These are phyloP conservation scores for Ceraclea dissimilis DNA, from an alignment of 2,888 invertebrate genomes.

Conservation along the genomic window DNA sequence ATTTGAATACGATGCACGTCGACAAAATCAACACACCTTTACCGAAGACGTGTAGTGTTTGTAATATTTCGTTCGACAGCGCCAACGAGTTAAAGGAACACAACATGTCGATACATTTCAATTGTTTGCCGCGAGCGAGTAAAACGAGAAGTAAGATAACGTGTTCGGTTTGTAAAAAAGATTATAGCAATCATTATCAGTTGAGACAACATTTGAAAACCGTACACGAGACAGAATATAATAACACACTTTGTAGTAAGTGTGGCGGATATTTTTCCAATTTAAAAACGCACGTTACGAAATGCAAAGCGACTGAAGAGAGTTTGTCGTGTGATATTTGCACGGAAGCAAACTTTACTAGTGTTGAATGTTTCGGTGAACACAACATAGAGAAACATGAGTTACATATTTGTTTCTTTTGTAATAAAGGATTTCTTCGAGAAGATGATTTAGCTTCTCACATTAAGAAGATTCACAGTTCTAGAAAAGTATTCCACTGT, in stretches of 20 bases:
- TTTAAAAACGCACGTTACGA: background rate
- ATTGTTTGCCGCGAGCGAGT: background rate
- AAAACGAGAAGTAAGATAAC: background rate
- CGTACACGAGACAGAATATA: conserved; percentile 2
- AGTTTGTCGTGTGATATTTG: conserved; percentile 9
- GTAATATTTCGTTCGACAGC: conserved; percentile 12
- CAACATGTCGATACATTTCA: conserved; percentile 19
- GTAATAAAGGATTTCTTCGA: background rate
- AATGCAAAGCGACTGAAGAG: background rate
- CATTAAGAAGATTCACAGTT: background rate
- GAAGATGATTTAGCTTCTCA: background rate
- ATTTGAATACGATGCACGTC: conserved; percentile 2
- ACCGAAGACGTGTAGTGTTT: conserved; percentile 12
- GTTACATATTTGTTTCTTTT: conserved; percentile 3
- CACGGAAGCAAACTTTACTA: background rate
- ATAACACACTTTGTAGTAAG: background rate
- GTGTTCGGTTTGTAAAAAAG: conserved; percentile 6
- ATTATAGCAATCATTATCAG: background rate
- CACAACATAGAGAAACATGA: background rate
- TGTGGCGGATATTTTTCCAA: background rate
- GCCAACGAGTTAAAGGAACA: conserved; percentile 15
- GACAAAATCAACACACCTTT: conserved; percentile 7
- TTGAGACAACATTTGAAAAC: conserved; percentile 12
- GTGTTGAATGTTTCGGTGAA: background rate
- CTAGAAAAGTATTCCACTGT: conserved; percentile 4